These are phyloP conservation scores for Struthidea cinerea DNA, from an alignment of 2,113 vertebrate species.

Conservation along the genomic window DNA sequence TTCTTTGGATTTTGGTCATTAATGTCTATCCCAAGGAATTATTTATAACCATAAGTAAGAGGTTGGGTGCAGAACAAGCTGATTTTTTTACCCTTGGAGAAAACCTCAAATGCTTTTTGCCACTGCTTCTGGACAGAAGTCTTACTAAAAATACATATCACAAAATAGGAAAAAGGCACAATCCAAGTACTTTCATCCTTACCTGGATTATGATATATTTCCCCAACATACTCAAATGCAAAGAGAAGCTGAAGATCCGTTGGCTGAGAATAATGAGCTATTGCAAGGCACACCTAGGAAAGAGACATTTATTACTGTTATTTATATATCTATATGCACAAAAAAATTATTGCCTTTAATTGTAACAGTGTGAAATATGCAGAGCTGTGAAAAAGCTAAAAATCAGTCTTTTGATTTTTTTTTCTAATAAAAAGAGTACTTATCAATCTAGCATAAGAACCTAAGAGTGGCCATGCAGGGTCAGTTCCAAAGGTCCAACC, in stretches of 20 bases:
- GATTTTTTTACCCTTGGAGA: neutral
- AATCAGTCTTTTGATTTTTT: neutral
- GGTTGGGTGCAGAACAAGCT: neutral
- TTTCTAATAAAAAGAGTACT: neutral
- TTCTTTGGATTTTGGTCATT: neutral
- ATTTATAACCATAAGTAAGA: neutral
- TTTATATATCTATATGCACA: neutral
- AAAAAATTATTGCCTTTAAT: neutral
- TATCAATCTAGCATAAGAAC: neutral
- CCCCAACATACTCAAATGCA: conserved; percentile 94
- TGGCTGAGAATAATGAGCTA: conserved; percentile 96
- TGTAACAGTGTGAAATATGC: neutral
- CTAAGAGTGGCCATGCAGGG: neutral
- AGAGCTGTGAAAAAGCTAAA: neutral
- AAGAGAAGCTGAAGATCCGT: conserved; percentile 96
- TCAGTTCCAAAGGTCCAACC: neutral
- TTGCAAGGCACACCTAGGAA: conserved; percentile 93
- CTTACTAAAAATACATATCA: neutral
- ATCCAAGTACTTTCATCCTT: conserved; percentile 37
- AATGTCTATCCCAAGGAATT: neutral
- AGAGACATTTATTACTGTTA: conserved; percentile 8
- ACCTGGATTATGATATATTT: conserved; percentile 90
- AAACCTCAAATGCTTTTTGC: conserved; percentile 23
- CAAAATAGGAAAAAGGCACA: neutral
- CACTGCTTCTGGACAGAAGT: neutral